Evolutionary conservation across 2,797 vertebrate genomes (phyloP), one percentile per base, ranked within the genome.

Genomic region (Acomys russatus): DNA sequence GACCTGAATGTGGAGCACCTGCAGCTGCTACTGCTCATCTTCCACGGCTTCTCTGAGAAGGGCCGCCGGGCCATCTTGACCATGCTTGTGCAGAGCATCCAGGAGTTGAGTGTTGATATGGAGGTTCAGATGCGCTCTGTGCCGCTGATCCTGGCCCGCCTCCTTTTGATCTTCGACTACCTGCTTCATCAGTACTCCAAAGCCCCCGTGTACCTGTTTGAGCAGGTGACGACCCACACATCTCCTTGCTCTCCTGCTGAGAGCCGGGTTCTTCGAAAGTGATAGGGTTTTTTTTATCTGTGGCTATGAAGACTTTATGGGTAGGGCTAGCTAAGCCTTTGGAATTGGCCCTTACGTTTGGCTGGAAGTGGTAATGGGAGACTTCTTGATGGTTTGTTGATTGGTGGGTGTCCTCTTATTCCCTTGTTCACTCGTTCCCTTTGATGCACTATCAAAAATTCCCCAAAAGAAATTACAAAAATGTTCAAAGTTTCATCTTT

Each of bases 1-100:
- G 99, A 99, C 92, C 98, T 99, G 84, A 99, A 99, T 0, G 99
- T 99, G 3, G 99, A 99, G 85, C 99, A 99, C 97, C 99, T 99
- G 76, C 99, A 99, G 98, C 99, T 99, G 73, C 98, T 99, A 54
- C 98, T 99, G 64, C 99, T 99, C 56, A 99, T 99, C 97, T 99
- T 99, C 98, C 99, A 99, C 98, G 99, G 99, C 95, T 98, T 99
- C 97, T 99, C 99, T 0, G 99, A 99, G 97, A 98, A 99, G 1
- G 99, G 99, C 38, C 99, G 99, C 15, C 98, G 98, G 18, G 98
- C 98, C 20, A 98, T 99, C 70, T 97, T 99, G 94, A 98, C 99
- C 30, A 99, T 99, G 82, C 99, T 99, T 83, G 99, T 99, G 38
- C 99, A 99, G 98, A 99, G 99, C 61, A 99, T 99, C 44, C 98